These are phyloP conservation scores for Pelmatolapia mariae DNA, from an alignment of 2,113 vertebrate genomes.

Conservation along the genomic window DNA sequence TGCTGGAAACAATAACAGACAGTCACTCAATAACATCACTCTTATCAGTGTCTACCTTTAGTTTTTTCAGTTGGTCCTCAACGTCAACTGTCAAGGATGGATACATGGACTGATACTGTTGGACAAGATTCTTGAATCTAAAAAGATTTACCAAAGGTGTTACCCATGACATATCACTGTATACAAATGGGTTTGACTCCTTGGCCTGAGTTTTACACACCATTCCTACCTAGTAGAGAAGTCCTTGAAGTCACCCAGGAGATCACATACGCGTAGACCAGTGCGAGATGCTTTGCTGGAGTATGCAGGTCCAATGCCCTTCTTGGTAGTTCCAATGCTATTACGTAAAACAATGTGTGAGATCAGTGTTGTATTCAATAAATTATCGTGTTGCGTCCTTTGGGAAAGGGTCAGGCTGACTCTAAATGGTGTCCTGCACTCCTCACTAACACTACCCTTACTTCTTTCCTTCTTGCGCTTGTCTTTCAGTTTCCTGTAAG, in stretches of 20 bases:
- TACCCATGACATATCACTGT: background rate
- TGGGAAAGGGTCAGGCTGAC: background rate
- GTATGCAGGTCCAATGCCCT: slow-evolving; percentile 95
- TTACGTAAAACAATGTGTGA: background rate
- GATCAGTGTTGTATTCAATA: background rate
- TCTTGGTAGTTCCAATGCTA: slow-evolving; percentile 97
- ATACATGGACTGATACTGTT: slow-evolving; percentile 94
- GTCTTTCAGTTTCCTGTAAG: slow-evolving; percentile 91
- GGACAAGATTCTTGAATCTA: slow-evolving; percentile 92
- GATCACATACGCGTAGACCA: slow-evolving; percentile 92
- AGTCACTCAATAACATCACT: background rate
- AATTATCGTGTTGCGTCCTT: background rate
- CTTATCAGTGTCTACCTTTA: slow-evolving; percentile 77
- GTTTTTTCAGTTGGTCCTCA: slow-evolving; percentile 87
- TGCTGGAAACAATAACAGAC: background rate
- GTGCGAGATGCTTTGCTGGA: slow-evolving; percentile 93
- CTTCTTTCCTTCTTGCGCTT: slow-evolving; percentile 96
- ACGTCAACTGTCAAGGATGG: slow-evolving; percentile 82
- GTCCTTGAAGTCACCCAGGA: slow-evolving; percentile 90
- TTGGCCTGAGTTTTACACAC: background rate
- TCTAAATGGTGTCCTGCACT: background rate
- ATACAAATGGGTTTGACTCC: background rate
- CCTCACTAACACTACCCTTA: slow-evolving; percentile 59
- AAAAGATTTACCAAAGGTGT: background rate
- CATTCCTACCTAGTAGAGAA: slow-evolving; percentile 79